Evolutionary conservation across 2,888 invertebrate genomes (phyloP).

Genomic region (Lycia hirtaria): DNA sequence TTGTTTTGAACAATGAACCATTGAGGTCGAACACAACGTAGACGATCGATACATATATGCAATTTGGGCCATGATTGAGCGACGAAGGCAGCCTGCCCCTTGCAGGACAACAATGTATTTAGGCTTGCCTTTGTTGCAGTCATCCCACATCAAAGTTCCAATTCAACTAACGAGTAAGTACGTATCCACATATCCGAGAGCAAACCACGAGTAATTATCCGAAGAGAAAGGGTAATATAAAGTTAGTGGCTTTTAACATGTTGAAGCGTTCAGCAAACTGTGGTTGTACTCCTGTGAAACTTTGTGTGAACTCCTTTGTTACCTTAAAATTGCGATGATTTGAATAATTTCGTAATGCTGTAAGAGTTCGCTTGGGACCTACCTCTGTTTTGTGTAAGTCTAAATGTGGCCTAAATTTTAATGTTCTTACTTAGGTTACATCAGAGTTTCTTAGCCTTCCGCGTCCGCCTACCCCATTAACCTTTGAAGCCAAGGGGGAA

Average conservation of each 20-base stretch:
- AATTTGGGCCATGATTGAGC: too few species aligned
- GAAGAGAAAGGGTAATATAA: constrained; percentile 70
- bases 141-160: constrained; percentile 38
- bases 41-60: neutral
- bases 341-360: constrained; percentile 54
- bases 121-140: constrained; percentile 35
- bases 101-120: constrained; percentile 38
- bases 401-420: neutral
- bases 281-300: constrained; percentile 65
- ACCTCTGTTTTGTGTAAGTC: neutral
- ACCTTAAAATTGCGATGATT: constrained; percentile 56
- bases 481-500: too few species aligned
- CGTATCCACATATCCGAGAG: constrained; percentile 38
- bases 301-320: constrained; percentile 65
- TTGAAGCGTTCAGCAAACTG: constrained; percentile 74
- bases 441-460: too few species aligned
- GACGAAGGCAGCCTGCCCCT: constrained; percentile 27
- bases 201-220: constrained; percentile 66
- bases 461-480: too few species aligned
- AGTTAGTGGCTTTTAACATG: constrained; percentile 76
- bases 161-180: constrained; percentile 36
- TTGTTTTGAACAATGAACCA: too few species aligned
- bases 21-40: neutral
- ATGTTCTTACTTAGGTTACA: neutral
- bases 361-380: constrained; percentile 7